Conservation (phyloP, 2,797 vertebrate species). For the Aplochiton taeniatus region DNA sequence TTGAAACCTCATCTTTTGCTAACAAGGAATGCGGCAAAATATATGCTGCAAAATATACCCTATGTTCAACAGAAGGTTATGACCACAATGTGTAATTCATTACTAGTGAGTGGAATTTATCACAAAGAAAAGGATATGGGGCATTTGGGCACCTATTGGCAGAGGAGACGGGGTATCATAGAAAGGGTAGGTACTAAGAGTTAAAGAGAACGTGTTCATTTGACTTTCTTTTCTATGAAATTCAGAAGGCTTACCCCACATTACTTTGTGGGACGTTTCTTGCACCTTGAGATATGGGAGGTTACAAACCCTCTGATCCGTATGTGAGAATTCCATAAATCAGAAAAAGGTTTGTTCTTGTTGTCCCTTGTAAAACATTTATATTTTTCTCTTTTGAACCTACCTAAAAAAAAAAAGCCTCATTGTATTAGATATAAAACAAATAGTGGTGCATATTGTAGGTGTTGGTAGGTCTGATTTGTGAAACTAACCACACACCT, state of each 20-base stretch:
- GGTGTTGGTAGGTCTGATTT: constrained; percentile 84
- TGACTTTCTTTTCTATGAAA: constrained; percentile 79
- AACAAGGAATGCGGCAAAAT: constrained; percentile 96
- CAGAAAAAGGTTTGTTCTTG: constrained; percentile 82
- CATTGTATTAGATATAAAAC: constrained; percentile 86
- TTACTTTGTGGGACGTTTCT: constrained; percentile 86
- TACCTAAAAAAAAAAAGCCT: constrained; percentile 94
- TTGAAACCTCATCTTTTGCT: constrained; percentile 94
- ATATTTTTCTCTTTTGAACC: constrained; percentile 69
- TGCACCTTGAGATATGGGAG: constrained; percentile 71
- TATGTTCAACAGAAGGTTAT: constrained; percentile 96
- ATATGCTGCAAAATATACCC: constrained; percentile 88
- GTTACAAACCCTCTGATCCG: constrained; percentile 49
- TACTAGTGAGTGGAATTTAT: constrained; percentile 95
- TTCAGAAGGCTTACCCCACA: constrained; percentile 73
- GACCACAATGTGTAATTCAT: constrained; percentile 96
- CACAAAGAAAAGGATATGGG: constrained; percentile 86
- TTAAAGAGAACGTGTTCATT: constrained; percentile 90
- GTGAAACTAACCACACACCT: constrained; percentile 76
- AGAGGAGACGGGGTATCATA: constrained; percentile 80
- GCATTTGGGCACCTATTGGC: constrained; percentile 74
- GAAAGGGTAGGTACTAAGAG: constrained; percentile 78
- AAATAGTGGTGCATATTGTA: constrained; percentile 90
- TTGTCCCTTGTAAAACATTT: constrained; percentile 78
- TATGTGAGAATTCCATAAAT: constrained; percentile 72